These are phyloP conservation scores for Aselliscus stoliczkanus DNA, from an alignment of 2,797 vertebrate genomes.

Conservation along the genomic window DNA sequence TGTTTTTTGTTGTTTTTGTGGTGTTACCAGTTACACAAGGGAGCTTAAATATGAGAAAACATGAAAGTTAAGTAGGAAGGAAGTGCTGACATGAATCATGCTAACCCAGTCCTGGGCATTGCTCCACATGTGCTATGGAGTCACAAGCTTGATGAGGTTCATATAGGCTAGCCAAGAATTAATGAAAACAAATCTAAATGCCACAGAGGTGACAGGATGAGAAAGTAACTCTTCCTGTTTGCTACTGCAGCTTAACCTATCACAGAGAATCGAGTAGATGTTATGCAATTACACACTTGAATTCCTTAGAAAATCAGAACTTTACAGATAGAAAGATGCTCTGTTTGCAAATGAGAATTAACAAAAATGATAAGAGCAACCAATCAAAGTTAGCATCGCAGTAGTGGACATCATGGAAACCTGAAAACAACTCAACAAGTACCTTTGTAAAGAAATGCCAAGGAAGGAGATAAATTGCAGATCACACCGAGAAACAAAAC, in stretches of 20 bases:
- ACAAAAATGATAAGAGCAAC: neutral
- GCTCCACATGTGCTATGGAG: neutral
- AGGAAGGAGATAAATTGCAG: neutral
- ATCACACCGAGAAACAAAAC: neutral
- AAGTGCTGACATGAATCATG: neutral
- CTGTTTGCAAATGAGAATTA: slow-evolving; percentile 23
- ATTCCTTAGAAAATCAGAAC: slow-evolving; percentile 4
- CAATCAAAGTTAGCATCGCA: neutral
- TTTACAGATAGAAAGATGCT: neutral
- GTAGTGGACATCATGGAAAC: neutral
- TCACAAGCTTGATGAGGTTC: neutral
- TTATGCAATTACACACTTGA: neutral
- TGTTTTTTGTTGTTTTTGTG: neutral
- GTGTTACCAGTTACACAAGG: neutral
- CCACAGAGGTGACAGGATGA: neutral
- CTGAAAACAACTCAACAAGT: neutral
- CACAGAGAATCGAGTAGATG: neutral
- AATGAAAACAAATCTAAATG: neutral
- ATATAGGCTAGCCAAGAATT: neutral
- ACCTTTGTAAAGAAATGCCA: neutral
- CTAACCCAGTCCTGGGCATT: neutral
- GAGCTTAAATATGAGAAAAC: neutral
- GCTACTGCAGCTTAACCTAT: neutral
- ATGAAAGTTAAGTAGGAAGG: neutral
- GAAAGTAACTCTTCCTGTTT: neutral